phyloP scores from a whole-genome alignment of 2,888 invertebrate species.

The Ectemnius continuus region DNA sequence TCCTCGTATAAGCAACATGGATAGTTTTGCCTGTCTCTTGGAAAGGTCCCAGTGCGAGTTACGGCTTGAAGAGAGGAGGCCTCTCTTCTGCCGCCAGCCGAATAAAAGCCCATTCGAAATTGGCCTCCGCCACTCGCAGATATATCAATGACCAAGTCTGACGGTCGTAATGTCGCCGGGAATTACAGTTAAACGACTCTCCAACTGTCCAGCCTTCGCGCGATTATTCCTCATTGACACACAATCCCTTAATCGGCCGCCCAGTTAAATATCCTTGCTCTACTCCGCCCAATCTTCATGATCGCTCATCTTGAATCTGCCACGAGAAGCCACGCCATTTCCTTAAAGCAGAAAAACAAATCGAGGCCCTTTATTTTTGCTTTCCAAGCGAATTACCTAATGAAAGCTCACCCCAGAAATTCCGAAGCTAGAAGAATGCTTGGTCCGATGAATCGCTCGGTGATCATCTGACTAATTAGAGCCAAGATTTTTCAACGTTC shows the following conservation, averaged over 20 bases:
- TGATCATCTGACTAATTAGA: conserved; percentile 26
- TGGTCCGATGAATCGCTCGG: too few species aligned
- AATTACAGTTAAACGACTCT: conserved; percentile 44
- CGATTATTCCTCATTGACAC: conserved; percentile 57
- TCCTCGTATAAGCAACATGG: too few species aligned
- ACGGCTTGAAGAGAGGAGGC: conserved; percentile 21
- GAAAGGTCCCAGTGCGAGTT: conserved; percentile 5
- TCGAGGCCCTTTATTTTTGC: too few species aligned
- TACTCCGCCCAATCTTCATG: background rate
- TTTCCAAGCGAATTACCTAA: too few species aligned
- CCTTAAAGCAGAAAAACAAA: too few species aligned
- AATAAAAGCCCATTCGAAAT: conserved; percentile 18
- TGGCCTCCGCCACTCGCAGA: conserved; percentile 12
- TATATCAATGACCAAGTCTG: conserved; percentile 32
- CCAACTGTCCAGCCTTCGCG: conserved; percentile 29
- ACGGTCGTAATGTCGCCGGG: conserved; percentile 27
- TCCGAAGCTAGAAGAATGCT: background rate
- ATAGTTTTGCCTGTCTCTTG: too few species aligned
- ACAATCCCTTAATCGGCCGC: conserved; percentile 36
- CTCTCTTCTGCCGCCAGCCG: conserved; percentile 12
- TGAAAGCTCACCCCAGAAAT: too few species aligned
- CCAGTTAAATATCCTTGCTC: conserved; percentile 20
- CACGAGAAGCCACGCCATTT: too few species aligned
- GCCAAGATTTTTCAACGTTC: conserved; percentile 32
- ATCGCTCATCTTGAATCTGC: background rate